Evolutionary conservation across 2,113 vertebrate species (phyloP), one percentile per base, ranked within the genome.

Genomic region (Eolophus roseicapilla): DNA sequence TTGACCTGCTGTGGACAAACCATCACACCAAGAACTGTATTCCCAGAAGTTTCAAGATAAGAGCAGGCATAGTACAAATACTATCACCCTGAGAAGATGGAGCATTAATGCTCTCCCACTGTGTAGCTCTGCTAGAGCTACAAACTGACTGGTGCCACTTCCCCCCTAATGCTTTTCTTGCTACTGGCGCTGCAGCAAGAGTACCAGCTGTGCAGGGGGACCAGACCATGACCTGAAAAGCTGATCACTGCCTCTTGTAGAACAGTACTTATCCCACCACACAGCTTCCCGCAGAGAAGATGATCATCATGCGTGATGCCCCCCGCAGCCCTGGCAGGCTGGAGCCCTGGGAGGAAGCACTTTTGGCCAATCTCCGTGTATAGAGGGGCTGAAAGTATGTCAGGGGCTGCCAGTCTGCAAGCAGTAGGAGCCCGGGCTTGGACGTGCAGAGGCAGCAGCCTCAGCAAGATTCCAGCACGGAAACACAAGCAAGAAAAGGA

Each of bases 401-500:
- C 55, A 78, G 69, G 55, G 80, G 46, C 46, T 91, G 73, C 62
- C 3, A 43, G 69, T 33, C 31, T n/a, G 46, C 0, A 3, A 93
- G 50, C 6, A 9, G 75, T 37, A 62, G 71, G n/a, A 81, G 68
- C 65, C 71, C 3, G 3, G 62, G 69, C 50, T 95, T 88, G 64
- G 85, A 93, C 1, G 2, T 0, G 2, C 0, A 2, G 88, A 90
- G 84, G 80, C 0, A 1, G 78, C n/a, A 90, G 43, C 62, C 63
- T 10, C 82, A 92, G 89, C 75, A 94, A 84, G 92, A 84, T 84
- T 90, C 70, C 90, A 94, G 73, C 35, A 69, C 12, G 39, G 46
- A 87, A 89, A 90, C 41, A 39, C 25, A n/a, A 85, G 46, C 31
- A 73, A 92, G 53, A 79, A 71, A 85, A 84, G 9, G 62, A 84